Evolutionary conservation across 2,888 invertebrate species (phyloP), one percentile per base, ranked within the genome.

Genomic region (Andrena fulva): DNA sequence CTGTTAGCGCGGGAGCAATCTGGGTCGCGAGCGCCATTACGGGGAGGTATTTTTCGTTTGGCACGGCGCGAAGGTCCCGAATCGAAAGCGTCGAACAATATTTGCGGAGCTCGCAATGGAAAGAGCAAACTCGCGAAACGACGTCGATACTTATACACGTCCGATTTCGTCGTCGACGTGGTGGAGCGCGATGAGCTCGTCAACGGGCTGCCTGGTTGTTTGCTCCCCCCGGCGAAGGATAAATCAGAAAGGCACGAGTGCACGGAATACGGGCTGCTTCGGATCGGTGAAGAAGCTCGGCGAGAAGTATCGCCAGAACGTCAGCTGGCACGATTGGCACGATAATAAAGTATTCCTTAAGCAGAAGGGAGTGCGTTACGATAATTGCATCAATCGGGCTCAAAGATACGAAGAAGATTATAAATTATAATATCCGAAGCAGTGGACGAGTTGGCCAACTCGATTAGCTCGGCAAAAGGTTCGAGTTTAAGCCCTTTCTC

Each of bases 131-230:
- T 59, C 62, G 77, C 72, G 85, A 79, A 82, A 82, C 69, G 71
- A 79, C 68, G 69, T 75, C 77, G 73, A 75, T 86, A 77, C 84
- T 84, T 76, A 42, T 42, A 42, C 42, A 71, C 77, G 73, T 84
- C 63, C 77, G 75, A 77, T 87, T 77, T 80, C 77, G 67, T 74
- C 63, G 50, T 59, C 48, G 75, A 31, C 71, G 80, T 69, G 56
- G 62, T 56, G 68, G 63, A 69, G 52, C 70, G 64, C 66, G 62
- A 74, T 62, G 84, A 85, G 52, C 67, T 81, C 69, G 75, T 86
- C 84, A 77, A 80, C 69, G 35, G 60, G 42, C 76, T 84, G 29
- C 67, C 56, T 70, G 75, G 78, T 87, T 86, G 81, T 87, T 86
- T 86, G 68, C 73, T 68, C 84, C 76, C 33, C 33, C 56, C 20